These are phyloP conservation scores for Dioctria rufipes DNA, from an alignment of 2,888 invertebrate genomes.

Conservation along the genomic window DNA sequence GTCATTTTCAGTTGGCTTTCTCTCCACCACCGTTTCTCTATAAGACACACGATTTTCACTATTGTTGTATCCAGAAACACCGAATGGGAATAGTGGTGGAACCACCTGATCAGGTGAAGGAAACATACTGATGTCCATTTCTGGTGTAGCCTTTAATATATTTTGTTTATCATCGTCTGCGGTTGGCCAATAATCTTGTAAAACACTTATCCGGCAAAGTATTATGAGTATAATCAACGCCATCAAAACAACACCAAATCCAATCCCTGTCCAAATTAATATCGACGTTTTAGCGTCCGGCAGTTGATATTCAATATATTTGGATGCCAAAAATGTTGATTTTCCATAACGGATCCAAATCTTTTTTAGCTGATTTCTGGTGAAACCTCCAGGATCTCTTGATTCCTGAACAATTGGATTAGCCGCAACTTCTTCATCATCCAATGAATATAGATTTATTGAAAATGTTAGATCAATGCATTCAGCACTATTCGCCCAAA, in stretches of 20 bases:
- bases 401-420: constrained; percentile 58
- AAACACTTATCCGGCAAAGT: constrained; percentile 52
- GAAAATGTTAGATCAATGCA: constrained; percentile 60
- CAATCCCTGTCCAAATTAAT: constrained; percentile 60
- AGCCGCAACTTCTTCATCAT: constrained; percentile 14
- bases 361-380: constrained; percentile 41
- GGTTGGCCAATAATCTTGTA: constrained; percentile 57
- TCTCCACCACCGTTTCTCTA: neutral
- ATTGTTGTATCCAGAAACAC: neutral
- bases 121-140: constrained; percentile 62
- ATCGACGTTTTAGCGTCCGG: constrained; percentile 55
- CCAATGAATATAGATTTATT: constrained; percentile 56
- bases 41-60: neutral
- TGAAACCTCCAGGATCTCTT: constrained; percentile 57
- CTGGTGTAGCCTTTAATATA: constrained; percentile 54
- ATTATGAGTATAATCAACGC: constrained; percentile 57
- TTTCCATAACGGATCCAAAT: constrained; percentile 59
- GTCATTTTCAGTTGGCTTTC: constrained; percentile 19
- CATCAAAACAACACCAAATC: constrained; percentile 56
- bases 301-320: constrained; percentile 57
- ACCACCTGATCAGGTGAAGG: constrained; percentile 62
- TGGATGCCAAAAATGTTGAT: constrained; percentile 40
- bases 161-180: constrained; percentile 55
- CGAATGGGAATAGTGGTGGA: constrained; percentile 60
- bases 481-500: constrained; percentile 59